Base-by-base conservation (phyloP, 1,140 invertebrate species). In the Ceratitis capitata region DNA sequence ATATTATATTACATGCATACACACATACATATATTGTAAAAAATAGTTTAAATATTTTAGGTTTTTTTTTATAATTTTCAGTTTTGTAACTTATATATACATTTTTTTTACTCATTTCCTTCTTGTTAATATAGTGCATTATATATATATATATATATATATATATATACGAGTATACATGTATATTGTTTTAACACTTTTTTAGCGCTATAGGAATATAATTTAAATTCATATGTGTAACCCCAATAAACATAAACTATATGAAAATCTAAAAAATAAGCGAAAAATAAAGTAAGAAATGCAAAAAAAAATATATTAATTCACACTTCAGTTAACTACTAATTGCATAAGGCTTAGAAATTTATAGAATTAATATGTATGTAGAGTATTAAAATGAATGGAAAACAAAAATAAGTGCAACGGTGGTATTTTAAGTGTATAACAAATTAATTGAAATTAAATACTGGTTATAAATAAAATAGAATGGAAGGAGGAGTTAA, bases 271-370 rank as follows among this genome's bases (percentile, higher is more conserved):
- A 78, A 78, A 45, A 42, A 78, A 78, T 78, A 78, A 78, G 69
- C 69, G 12, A 53, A 29, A 61, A 61, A 61, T 61, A 26, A 35
- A 32, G 69, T 7, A 26, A 45, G 26, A 78, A 23, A 45, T 78
- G 39, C 35, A 23, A n/a, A 56, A 56, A 64, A 78, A 78, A 56
- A 69, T 35, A 69, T 39, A 69, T 69, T 78, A 45, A 78, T 78
- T 78, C 69, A 78, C 69, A 78, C 69, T 78, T 78, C 69, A 78
- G 69, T 78, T 78, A 78, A 78, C 69, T 78, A 78, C 69, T 78
- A 78, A 78, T 78, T 78, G 39, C 69, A 32, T 78, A 78, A 78
- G 69, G 69, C 69, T 78, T 78, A 42, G 39, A 78, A n/a, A 78
- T 78, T 78, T 78, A 78, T 78, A 78, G 69, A 10, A 78, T 14